Evolutionary conservation across 2,113 vertebrate genomes (phyloP).

Genomic region (Parus major): DNA sequence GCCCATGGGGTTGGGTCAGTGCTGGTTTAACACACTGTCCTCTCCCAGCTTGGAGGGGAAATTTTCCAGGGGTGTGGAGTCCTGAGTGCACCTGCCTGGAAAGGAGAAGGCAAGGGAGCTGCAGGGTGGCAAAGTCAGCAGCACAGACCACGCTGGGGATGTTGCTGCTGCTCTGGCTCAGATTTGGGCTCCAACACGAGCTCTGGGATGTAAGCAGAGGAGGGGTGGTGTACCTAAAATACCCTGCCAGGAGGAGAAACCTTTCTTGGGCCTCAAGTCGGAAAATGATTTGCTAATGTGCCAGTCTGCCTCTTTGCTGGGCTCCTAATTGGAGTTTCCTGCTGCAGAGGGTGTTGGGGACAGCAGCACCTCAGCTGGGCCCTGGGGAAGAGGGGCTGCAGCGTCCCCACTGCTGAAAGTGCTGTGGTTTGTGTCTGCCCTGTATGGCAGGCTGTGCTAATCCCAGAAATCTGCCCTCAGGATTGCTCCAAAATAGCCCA

Average conservation of each 20-base stretch:
- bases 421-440: not conserved
- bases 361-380: not conserved
- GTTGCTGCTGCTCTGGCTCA: not conserved
- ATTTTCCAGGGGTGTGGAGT: not conserved
- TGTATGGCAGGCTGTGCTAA: not conserved
- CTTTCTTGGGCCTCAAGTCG: not conserved
- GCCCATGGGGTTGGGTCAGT: accelerated
- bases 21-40: not conserved
- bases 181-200: not conserved
- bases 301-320: not conserved
- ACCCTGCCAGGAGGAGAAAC: not conserved
- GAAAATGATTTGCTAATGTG: not conserved
- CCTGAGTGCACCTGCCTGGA: not conserved
- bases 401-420: not conserved
- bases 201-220: not conserved
- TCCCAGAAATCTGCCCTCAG: not conserved
- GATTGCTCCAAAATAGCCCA: not conserved
- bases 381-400: not conserved
- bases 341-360: not conserved
- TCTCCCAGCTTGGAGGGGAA: not conserved
- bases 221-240: not conserved
- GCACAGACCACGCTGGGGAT: accelerated
- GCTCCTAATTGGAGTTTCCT: not conserved
- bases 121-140: not conserved
- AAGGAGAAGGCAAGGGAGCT: accelerated